Conservation (phyloP, 2,888 invertebrate genomes). For the Autographa gamma region DNA sequence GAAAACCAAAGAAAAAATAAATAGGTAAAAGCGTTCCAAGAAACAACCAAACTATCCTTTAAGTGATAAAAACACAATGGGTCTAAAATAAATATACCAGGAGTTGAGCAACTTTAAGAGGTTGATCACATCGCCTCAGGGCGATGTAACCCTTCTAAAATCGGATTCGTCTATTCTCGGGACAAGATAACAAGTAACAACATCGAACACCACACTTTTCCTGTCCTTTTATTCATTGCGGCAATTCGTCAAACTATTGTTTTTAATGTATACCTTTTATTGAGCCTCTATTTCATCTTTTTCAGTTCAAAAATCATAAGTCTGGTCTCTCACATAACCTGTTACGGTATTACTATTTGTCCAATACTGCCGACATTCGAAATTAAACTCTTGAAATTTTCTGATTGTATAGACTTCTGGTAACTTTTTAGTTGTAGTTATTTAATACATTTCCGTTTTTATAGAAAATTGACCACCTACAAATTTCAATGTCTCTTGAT, state of each 20-base stretch:
- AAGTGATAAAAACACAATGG: constrained; percentile 28
- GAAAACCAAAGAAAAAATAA: background rate
- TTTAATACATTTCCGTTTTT: background rate
- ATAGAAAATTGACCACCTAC: too few species aligned
- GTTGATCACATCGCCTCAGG: constrained; percentile 34
- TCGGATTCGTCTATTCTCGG: constrained; percentile 40
- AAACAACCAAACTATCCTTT: constrained; percentile 9
- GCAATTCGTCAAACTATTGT: background rate
- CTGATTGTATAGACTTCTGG: too few species aligned
- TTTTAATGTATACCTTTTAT: background rate
- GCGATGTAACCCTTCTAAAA: constrained; percentile 40
- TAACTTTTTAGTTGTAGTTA: too few species aligned
- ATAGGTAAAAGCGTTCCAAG: constrained; percentile 9
- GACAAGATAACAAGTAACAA: constrained; percentile 40
- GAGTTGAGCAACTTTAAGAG: constrained; percentile 29
- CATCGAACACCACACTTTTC: constrained; percentile 21
- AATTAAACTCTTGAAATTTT: too few species aligned
- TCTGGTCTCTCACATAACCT: too few species aligned
- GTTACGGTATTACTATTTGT: too few species aligned
- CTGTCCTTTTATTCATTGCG: constrained; percentile 8
- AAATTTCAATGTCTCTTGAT: background rate
- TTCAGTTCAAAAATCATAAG: too few species aligned
- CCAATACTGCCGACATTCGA: too few species aligned
- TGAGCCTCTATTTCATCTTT: too few species aligned
- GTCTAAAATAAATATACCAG: constrained; percentile 36